These are phyloP conservation scores for Argopecten irradians DNA, from an alignment of 1,140 invertebrate species.

Conservation along the genomic window DNA sequence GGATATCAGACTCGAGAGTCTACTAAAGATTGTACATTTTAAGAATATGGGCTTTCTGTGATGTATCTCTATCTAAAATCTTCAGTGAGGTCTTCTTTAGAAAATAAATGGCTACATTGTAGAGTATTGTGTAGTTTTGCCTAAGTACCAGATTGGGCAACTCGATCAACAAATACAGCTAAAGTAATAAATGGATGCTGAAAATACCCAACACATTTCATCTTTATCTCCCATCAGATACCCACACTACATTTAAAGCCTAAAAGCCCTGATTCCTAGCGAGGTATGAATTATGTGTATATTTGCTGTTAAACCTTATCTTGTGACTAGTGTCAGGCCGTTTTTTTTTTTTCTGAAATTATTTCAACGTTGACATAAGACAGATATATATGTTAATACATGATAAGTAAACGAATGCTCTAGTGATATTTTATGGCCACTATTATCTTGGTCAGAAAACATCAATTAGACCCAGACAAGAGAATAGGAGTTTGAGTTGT, in stretches of 20 bases:
- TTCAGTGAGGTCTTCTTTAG: background rate
- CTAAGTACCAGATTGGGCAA: too few relatives aligned
- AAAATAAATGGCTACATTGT: background rate
- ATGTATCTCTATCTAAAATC: too few relatives aligned
- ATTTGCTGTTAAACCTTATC: background rate
- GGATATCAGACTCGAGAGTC: too few relatives aligned
- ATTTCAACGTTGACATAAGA: background rate
- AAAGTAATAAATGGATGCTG: slow-evolving; percentile 2
- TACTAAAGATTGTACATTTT: too few relatives aligned
- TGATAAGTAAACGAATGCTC: background rate
- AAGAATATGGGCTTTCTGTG: too few relatives aligned
- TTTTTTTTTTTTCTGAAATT: background rate
- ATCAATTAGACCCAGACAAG: background rate
- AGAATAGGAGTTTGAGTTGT: too few relatives aligned
- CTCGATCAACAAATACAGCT: too few relatives aligned
- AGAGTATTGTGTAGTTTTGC: too few relatives aligned
- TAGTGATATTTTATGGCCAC: background rate
- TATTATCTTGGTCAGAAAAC: background rate
- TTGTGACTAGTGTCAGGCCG: background rate
- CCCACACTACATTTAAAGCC: background rate
- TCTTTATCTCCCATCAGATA: background rate
- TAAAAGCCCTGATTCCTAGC: slow-evolving; percentile 1
- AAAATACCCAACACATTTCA: background rate
- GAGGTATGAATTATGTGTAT: background rate
- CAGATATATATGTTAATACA: background rate